phyloP scores from a whole-genome alignment of 1,140 invertebrate genomes.

The Andrena cerasifolii region DNA sequence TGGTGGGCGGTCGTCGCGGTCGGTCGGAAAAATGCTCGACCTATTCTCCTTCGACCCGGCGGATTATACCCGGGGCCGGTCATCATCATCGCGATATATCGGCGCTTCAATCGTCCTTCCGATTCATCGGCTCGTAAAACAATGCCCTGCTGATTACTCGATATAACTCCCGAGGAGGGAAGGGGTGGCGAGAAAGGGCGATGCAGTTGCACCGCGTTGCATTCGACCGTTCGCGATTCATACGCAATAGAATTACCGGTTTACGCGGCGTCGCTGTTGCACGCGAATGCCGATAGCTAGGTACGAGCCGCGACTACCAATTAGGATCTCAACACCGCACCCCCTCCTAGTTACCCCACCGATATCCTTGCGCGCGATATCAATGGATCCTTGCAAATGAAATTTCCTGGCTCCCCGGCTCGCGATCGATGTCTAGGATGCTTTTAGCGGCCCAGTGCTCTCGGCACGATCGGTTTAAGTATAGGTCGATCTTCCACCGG shows the following conservation, averaged over 20 bases:
- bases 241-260: conserved; percentile 68
- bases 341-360: neutral
- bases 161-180: conserved; percentile 62
- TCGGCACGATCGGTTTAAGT: neutral
- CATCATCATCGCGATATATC: conserved; percentile 55
- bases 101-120: conserved; percentile 73
- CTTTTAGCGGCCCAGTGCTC: neutral
- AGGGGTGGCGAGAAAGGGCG: conserved; percentile 19
- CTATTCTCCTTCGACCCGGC: conserved; percentile 33
- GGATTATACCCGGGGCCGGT: conserved; percentile 53
- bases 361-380: conserved; percentile 25
- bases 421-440: conserved; percentile 3
- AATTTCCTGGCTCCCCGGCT: neutral
- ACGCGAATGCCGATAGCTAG: conserved; percentile 55
- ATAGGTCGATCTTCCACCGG: no score
- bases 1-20: conserved; percentile 22
- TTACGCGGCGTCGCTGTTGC: conserved; percentile 58
- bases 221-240: conserved; percentile 61
- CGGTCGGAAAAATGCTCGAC: conserved; percentile 37
- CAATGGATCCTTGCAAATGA: conserved; percentile 36
- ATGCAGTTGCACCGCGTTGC: conserved; percentile 54
- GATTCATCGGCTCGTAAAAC: conserved; percentile 80
- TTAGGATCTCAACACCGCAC: conserved; percentile 11
- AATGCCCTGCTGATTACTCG: conserved; percentile 81
- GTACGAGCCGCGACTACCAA: conserved; percentile 41